Percentiles rank a stretch among this genome's conserved stretches.
Conservation (phyloP, 2,797 vertebrate species). For the Enoplosus armatus region DNA sequence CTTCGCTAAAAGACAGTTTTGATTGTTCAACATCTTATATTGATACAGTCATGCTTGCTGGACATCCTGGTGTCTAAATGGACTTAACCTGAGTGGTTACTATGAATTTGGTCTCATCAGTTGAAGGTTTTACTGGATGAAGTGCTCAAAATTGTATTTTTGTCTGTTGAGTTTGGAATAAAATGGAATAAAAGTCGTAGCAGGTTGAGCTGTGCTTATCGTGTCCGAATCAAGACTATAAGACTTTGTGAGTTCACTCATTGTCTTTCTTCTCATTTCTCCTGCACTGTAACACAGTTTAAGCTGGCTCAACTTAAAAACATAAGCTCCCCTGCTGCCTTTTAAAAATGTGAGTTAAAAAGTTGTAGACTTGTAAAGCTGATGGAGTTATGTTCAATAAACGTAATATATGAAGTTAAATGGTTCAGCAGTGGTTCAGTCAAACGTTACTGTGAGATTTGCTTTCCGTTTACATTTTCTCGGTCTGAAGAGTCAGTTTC, state of each 20-base stretch:
- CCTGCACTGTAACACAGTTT: not conserved
- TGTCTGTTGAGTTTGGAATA: not conserved
- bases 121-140: not conserved
- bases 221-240: too few species aligned
- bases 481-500: too few species aligned
- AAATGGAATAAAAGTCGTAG: not conserved
- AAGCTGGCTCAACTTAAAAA: not conserved
- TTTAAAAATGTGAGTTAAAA: not conserved
- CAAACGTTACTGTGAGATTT: too few species aligned
- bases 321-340: not conserved
- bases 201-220: not conserved
- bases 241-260: not conserved
- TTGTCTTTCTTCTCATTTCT: not conserved
- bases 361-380: not conserved
- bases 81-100: not conserved
- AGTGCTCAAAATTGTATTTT: not conserved
- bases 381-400: not conserved
- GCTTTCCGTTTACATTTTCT: too few species aligned
- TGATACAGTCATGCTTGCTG: not conserved
- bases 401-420: too few species aligned
- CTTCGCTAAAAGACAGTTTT: not conserved
- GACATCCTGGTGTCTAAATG: constrained; percentile 6
- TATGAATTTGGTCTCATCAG: not conserved
- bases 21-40: not conserved
- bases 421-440: too few species aligned